phyloP scores from a whole-genome alignment of 1,140 invertebrate genomes.

The Spodoptera frugiperda region DNA sequence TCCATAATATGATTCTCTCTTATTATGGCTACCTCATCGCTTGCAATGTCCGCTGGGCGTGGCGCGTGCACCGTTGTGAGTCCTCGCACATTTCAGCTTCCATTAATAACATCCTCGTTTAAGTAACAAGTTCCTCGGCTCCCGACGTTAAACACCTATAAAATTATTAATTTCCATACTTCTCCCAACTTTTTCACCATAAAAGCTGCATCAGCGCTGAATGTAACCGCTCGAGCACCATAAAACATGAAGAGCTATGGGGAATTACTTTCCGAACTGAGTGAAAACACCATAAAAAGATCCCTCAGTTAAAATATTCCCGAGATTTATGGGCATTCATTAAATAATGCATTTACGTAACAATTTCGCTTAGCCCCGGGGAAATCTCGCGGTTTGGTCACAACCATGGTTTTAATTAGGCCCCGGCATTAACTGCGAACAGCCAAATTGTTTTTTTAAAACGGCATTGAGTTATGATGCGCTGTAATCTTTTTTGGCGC shows the following conservation, averaged over 20 bases:
- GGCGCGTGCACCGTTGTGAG: not conserved
- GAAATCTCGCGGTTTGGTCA: slow-evolving; percentile 43
- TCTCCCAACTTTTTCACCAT: slow-evolving; percentile 22
- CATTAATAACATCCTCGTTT: slow-evolving; percentile 20
- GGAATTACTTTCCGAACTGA: slow-evolving; percentile 38
- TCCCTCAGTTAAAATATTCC: slow-evolving; percentile 29
- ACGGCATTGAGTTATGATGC: slow-evolving; percentile 25
- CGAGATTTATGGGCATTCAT: slow-evolving; percentile 36
- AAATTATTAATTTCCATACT: slow-evolving; percentile 42
- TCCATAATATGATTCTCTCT: too few species aligned
- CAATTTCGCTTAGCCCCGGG: slow-evolving; percentile 25
- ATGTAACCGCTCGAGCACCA: slow-evolving; percentile 1
- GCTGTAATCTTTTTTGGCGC: slow-evolving; percentile 1
- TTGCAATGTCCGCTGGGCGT: not conserved
- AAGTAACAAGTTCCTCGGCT: slow-evolving; percentile 21
- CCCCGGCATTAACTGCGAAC: slow-evolving; percentile 7
- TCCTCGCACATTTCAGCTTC: not conserved
- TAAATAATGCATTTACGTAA: slow-evolving; percentile 44
- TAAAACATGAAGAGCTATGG: slow-evolving; percentile 44
- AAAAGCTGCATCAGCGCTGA: slow-evolving; percentile 19
- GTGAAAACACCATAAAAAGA: slow-evolving; percentile 43
- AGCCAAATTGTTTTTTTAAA: slow-evolving; percentile 28
- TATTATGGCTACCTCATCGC: not conserved
- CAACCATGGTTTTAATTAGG: slow-evolving; percentile 39
- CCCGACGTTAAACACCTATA: slow-evolving; percentile 23